Evolutionary conservation across 2,888 invertebrate genomes (phyloP).

Genomic region (Apamea monoglypha): DNA sequence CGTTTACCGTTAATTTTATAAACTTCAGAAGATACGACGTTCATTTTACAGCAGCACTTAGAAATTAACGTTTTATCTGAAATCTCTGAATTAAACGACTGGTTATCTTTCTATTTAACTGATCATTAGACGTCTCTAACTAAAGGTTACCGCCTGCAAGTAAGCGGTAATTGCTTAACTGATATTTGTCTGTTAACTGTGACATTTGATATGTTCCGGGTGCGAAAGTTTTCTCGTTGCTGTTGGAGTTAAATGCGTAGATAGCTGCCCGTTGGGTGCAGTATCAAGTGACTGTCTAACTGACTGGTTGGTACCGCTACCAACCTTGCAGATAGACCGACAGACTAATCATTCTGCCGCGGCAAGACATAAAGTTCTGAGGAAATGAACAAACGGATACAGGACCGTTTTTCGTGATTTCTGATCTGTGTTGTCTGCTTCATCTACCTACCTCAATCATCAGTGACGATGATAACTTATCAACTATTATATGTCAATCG

Average conservation of each 20-base stretch:
- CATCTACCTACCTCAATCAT: neutral
- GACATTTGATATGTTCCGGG: slow-evolving; percentile 49
- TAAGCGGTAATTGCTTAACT: slow-evolving; percentile 44
- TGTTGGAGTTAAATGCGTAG: slow-evolving; percentile 2
- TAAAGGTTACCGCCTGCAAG: slow-evolving; percentile 34
- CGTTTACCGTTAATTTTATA: neutral
- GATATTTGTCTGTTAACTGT: slow-evolving; percentile 49
- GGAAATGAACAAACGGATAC: neutral
- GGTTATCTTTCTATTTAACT: slow-evolving; percentile 26
- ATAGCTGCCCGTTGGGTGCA: neutral
- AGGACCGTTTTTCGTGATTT: neutral
- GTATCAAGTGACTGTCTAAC: slow-evolving; percentile 8
- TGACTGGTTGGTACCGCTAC: neutral
- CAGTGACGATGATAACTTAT: neutral
- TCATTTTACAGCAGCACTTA: neutral
- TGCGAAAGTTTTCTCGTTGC: slow-evolving; percentile 11
- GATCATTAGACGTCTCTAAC: slow-evolving; percentile 31
- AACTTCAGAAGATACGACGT: neutral
- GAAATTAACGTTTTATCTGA: slow-evolving; percentile 19
- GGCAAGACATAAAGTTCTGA: neutral
- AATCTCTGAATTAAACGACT: slow-evolving; percentile 4
- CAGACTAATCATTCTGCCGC: neutral
- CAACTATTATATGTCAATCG: neutral
- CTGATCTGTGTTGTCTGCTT: neutral
- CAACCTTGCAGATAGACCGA: neutral